Conservation (phyloP, 2,113 vertebrate genomes). For the Oncorhynchus keta region DNA sequence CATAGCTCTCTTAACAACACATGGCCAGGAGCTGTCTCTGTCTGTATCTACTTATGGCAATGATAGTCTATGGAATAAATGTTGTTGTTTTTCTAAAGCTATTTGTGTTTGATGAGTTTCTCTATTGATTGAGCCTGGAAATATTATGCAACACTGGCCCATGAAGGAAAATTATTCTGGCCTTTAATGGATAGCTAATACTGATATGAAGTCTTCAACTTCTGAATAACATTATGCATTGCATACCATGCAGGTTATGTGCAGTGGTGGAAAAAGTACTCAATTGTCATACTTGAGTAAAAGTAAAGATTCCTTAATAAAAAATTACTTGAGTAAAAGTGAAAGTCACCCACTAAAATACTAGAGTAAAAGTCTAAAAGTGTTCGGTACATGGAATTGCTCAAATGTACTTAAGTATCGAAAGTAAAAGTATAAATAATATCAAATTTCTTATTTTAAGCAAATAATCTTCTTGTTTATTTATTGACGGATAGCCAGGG, state of each 20-base stretch:
- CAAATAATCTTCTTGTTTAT: no score
- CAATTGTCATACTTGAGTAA: no score
- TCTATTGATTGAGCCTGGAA: conserved; percentile 41
- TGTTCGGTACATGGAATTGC: no score
- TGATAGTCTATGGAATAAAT: conserved; percentile 3
- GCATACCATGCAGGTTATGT: not conserved
- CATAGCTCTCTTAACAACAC: conserved; percentile 50
- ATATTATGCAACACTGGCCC: not conserved
- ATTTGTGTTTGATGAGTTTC: conserved; percentile 23
- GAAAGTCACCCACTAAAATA: no score
- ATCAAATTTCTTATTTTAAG: no score
- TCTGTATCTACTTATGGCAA: conserved; percentile 10
- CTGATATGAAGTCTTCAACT: not conserved
- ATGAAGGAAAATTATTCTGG: conserved; percentile 18
- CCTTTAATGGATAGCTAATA: conserved; percentile 17
- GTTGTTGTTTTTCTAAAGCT: conserved; percentile 40
- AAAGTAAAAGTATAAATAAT: no score
- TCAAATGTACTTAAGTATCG: no score
- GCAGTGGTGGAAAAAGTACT: not conserved
- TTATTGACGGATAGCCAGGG: no score
- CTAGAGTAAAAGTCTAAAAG: no score
- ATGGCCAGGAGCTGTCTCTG: conserved; percentile 32
- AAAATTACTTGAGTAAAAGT: no score
- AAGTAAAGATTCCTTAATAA: no score
- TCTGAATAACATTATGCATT: not conserved